Evolutionary conservation across 2,797 vertebrate genomes (phyloP).

Genomic region (Sebastes hubbsi): DNA sequence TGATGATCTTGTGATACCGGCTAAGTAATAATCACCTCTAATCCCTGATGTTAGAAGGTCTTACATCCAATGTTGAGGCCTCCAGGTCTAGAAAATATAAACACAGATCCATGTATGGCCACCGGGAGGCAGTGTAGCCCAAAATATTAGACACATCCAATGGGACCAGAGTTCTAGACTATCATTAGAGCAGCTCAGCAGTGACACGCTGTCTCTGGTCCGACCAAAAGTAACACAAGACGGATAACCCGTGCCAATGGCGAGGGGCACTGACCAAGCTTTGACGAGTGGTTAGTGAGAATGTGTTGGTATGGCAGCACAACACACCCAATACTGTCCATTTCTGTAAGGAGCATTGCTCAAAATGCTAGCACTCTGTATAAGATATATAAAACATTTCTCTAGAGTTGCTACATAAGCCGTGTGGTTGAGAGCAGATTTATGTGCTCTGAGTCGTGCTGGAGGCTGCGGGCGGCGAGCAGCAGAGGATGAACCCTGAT

Average conservation of each 20-base stretch:
- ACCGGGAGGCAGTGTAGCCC: slow-evolving; percentile 54
- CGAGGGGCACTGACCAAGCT: too few relatives aligned
- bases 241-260: too few relatives aligned
- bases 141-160: background rate
- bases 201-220: too few relatives aligned
- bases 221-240: too few relatives aligned
- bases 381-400: slow-evolving; percentile 13
- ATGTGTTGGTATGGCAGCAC: background rate
- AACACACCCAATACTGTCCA: background rate
- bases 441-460: slow-evolving; percentile 46
- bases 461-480: slow-evolving; percentile 57
- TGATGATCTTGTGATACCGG: background rate
- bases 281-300: too few relatives aligned
- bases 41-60: background rate
- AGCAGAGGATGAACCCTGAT: slow-evolving; percentile 56
- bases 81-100: background rate
- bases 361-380: slow-evolving; percentile 13
- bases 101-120: slow-evolving; percentile 28
- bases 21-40: background rate
- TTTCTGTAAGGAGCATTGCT: background rate
- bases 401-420: slow-evolving; percentile 34
- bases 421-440: slow-evolving; percentile 57
- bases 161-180: background rate
- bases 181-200: background rate
- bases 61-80: background rate